Conservation (phyloP, 2,797 vertebrate genomes). For the Coreius guichenoti region DNA sequence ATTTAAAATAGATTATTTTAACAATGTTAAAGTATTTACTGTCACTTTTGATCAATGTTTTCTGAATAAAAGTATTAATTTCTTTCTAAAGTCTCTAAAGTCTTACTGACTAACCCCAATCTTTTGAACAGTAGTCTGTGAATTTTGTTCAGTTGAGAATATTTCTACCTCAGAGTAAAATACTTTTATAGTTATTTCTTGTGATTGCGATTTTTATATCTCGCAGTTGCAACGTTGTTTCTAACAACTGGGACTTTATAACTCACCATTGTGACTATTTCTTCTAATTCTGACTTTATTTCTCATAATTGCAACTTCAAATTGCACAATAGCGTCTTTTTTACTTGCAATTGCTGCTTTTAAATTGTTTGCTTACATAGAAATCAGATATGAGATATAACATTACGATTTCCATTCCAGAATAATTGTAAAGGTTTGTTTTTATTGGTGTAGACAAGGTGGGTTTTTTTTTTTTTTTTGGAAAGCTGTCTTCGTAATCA, state of each 20-base stretch:
- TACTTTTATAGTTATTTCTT: too few relatives aligned
- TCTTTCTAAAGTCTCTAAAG: background rate
- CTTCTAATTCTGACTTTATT: background rate
- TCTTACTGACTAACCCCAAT: background rate
- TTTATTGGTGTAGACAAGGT: background rate
- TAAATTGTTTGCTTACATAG: background rate
- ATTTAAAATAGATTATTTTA: background rate
- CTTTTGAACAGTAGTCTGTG: background rate
- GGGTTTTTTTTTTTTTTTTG: background rate
- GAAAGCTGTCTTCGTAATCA: background rate
- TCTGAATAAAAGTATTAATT: background rate
- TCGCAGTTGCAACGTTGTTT: background rate
- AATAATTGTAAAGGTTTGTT: background rate
- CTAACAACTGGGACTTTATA: too few relatives aligned
- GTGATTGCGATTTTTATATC: background rate
- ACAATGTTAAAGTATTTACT: background rate
- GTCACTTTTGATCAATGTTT: background rate
- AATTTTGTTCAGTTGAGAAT: background rate
- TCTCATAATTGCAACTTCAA: background rate
- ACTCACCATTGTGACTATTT: background rate
- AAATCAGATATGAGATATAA: background rate
- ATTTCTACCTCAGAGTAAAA: background rate
- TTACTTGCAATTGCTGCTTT: background rate
- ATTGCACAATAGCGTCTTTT: background rate
- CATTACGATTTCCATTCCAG: background rate